A percentile compares a stretch with the other conserved stretches of the same genome.
phyloP scores from a whole-genome alignment of 53 echinoderm and acorn worm species.

The Crossaster papposus region DNA sequence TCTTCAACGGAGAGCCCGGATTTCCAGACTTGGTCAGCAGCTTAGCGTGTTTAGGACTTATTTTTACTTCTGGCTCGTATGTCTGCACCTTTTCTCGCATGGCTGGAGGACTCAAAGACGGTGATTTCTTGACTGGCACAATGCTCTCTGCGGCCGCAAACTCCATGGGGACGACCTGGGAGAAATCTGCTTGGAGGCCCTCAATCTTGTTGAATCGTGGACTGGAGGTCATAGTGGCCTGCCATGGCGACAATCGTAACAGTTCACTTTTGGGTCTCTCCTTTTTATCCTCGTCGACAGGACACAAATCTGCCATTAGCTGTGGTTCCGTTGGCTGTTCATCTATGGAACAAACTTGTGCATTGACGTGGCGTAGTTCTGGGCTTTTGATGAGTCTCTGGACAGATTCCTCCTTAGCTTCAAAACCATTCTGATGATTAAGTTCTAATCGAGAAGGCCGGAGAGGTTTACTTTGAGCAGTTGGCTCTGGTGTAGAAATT shows the following conservation, averaged over 20 bases:
- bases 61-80: slow-evolving; percentile 34
- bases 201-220: slow-evolving; percentile 10
- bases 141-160: slow-evolving; percentile 29
- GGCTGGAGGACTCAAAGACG: slow-evolving; percentile 3
- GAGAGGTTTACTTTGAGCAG: not conserved
- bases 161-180: slow-evolving; percentile 4
- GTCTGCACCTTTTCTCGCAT: slow-evolving; percentile 38
- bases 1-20: slow-evolving; percentile 12
- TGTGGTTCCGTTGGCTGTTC: slow-evolving; percentile 18
- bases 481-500: not conserved
- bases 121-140: slow-evolving; percentile 22
- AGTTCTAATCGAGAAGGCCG: not conserved
- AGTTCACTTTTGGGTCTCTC: slow-evolving; percentile 39
- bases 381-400: slow-evolving; percentile 6
- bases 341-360: slow-evolving; percentile 19
- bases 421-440: slow-evolving; percentile 7
- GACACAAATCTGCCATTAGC: slow-evolving; percentile 42
- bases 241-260: slow-evolving; percentile 39
- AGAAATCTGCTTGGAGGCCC: slow-evolving; percentile 12
- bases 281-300: not conserved
- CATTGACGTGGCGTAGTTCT: slow-evolving; percentile 29
- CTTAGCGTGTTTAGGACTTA: slow-evolving; percentile 43
- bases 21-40: slow-evolving; percentile 37
- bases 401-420: slow-evolving; percentile 1
- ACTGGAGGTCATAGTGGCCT: slow-evolving; percentile 32